phyloP scores from a whole-genome alignment of 2,797 vertebrate species.

The Clangula hyemalis region DNA sequence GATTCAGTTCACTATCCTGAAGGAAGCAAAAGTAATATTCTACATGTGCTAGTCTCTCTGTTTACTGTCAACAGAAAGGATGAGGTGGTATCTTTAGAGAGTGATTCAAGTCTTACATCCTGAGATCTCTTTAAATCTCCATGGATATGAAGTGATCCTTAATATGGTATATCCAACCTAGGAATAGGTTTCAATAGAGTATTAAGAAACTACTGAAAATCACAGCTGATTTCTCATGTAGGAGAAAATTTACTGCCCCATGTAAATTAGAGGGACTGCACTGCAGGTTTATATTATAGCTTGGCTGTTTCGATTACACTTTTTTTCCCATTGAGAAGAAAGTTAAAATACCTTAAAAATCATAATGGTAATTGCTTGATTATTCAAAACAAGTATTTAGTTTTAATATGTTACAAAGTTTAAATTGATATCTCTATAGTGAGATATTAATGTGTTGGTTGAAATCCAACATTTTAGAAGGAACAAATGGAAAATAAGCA shows the following conservation, averaged over 20 bases:
- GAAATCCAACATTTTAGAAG: background rate
- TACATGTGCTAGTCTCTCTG: fast-evolving
- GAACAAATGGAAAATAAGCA: background rate
- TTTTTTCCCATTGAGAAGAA: background rate
- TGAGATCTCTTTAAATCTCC: background rate
- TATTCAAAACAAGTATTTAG: background rate
- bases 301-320: background rate
- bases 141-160: background rate
- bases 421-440: background rate
- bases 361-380: background rate
- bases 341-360: background rate
- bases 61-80: background rate
- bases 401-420: background rate
- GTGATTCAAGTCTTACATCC: background rate
- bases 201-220: background rate
- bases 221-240: background rate
- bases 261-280: background rate
- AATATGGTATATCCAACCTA: background rate
- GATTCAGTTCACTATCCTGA: background rate
- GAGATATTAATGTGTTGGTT: background rate
- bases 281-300: background rate
- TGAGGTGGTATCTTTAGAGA: background rate
- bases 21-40: background rate
- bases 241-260: background rate
- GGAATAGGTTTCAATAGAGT: background rate